phyloP scores from a whole-genome alignment of 2,797 vertebrate species.

The Bufotes viridis region DNA sequence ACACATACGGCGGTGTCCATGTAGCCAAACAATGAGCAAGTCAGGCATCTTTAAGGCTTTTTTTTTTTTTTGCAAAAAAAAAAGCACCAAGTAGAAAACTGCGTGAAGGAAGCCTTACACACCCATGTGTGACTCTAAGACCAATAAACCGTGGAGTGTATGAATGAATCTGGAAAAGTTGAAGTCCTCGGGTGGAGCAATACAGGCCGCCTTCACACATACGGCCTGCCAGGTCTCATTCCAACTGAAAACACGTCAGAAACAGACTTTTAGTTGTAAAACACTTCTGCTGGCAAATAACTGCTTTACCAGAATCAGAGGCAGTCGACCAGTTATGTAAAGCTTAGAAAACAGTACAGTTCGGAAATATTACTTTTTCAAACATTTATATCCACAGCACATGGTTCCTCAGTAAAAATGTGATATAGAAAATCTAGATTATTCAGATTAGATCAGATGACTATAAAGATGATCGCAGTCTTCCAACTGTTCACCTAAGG shows the following conservation, averaged over 20 bases:
- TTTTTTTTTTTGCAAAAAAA: no score
- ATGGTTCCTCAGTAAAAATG: not conserved
- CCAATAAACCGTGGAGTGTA: not conserved
- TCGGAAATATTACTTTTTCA: no score
- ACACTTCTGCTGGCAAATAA: not conserved
- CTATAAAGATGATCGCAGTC: not conserved
- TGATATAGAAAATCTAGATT: not conserved
- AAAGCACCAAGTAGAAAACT: no score
- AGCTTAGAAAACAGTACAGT: not conserved
- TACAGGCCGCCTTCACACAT: not conserved
- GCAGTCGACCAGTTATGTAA: not conserved
- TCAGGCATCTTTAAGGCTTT: no score
- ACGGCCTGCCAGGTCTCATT: slow-evolving; percentile 9
- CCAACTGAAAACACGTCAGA: not conserved
- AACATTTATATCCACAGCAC: not conserved
- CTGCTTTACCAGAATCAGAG: not conserved
- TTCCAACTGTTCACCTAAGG: not conserved
- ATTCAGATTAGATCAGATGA: not conserved
- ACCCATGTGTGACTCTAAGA: not conserved
- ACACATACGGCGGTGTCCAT: no score
- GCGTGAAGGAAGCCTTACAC: not conserved
- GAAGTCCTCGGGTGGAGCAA: not conserved
- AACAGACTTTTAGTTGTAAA: not conserved
- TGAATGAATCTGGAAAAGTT: slow-evolving; percentile 13
- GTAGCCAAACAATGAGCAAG: no score